phyloP scores from a whole-genome alignment of 2,888 invertebrate species.

The Celastrina argiolus region DNA sequence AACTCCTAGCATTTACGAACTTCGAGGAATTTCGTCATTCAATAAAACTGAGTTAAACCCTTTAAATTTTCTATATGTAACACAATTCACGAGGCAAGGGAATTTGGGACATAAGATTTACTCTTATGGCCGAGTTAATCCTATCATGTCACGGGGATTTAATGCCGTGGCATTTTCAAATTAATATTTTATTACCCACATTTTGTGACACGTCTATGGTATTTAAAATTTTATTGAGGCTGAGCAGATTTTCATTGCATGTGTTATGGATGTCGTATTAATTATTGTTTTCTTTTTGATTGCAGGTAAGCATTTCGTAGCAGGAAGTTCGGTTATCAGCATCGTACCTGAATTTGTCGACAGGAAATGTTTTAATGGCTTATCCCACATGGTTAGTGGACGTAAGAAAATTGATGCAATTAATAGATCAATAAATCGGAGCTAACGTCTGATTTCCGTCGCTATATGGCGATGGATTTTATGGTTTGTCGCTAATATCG shows the following conservation, averaged over 20 bases:
- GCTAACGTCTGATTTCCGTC: neutral
- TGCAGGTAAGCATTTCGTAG: constrained; percentile 3
- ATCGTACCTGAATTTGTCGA: neutral
- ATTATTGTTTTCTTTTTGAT: neutral
- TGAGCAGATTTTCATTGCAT: neutral
- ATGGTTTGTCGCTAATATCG: constrained; percentile 1
- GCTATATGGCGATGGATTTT: neutral
- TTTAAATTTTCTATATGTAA: constrained; percentile 3
- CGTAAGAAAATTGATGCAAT: neutral
- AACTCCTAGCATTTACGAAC: constrained; percentile 8
- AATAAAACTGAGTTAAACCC: neutral
- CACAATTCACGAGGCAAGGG: neutral
- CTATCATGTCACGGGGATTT: constrained; percentile 1
- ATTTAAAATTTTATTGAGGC: neutral
- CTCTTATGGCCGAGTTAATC: neutral
- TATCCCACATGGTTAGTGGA: neutral
- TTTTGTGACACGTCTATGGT: neutral
- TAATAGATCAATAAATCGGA: constrained; percentile 4
- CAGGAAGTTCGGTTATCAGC: neutral
- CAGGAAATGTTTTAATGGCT: neutral
- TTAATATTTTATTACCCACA: neutral
- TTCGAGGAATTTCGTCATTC: neutral
- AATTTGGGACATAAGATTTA: neutral
- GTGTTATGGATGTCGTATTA: neutral
- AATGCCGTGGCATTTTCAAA: neutral